Conservation (phyloP, 53 echinoderm and acorn worm species). For the Stichopus horrens region DNA sequence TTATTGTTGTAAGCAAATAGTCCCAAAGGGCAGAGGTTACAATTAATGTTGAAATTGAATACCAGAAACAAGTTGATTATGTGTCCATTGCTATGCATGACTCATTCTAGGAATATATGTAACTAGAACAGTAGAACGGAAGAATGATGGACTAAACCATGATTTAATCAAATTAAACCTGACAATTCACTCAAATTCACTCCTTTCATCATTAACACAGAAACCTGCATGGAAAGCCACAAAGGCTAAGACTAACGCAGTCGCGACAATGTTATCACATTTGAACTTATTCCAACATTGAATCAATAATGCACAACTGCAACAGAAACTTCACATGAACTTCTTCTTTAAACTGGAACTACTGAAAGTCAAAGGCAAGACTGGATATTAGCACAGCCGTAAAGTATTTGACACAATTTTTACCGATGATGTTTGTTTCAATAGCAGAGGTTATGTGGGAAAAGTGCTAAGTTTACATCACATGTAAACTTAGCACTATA, state of each 20-base stretch:
- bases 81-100: neutral
- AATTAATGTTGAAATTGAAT: constrained; percentile 1
- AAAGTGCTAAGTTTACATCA: too few relatives aligned
- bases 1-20: neutral
- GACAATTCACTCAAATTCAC: constrained; percentile 34
- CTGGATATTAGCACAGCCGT: too few relatives aligned
- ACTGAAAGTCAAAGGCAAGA: too few relatives aligned
- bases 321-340: too few relatives aligned
- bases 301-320: neutral
- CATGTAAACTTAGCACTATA: too few relatives aligned
- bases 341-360: too few relatives aligned
- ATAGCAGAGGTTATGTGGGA: too few relatives aligned
- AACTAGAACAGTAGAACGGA: neutral
- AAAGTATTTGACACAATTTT: too few relatives aligned
- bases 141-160: neutral
- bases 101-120: neutral
- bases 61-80: neutral
- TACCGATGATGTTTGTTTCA: too few relatives aligned
- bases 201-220: constrained; percentile 9
- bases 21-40: neutral
- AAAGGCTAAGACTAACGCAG: neutral
- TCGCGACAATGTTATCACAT: neutral
- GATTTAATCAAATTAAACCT: constrained; percentile 31
- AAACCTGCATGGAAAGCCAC: neutral
- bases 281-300: neutral